These are phyloP conservation scores for Noctilio leporinus DNA, from an alignment of 2,113 vertebrate species.

Conservation along the genomic window DNA sequence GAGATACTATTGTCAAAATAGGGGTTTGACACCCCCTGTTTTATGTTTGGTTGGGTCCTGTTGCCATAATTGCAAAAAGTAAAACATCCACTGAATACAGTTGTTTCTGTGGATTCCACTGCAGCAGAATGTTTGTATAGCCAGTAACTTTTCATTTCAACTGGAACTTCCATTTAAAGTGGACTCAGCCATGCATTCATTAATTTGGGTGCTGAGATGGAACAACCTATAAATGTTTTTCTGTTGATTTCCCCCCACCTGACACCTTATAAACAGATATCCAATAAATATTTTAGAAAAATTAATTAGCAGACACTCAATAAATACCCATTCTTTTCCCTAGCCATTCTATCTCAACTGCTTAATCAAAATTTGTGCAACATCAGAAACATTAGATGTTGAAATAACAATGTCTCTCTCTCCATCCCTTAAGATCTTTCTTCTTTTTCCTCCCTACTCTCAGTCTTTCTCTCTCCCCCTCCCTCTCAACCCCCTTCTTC, in stretches of 20 bases:
- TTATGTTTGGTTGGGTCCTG: background rate
- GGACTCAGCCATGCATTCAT: background rate
- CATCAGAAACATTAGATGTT: background rate
- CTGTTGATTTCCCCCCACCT: background rate
- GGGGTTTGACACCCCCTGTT: background rate
- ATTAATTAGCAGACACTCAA: background rate
- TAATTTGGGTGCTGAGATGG: background rate
- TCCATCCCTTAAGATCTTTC: background rate
- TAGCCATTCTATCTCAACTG: background rate
- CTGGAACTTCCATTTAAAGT: background rate
- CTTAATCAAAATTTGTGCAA: background rate
- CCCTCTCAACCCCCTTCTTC: fast-evolving
- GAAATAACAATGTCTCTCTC: background rate
- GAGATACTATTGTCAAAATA: background rate
- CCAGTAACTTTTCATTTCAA: background rate
- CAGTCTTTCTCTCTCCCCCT: background rate
- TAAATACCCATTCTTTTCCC: background rate
- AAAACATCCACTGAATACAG: background rate
- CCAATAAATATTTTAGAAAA: background rate
- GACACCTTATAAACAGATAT: background rate
- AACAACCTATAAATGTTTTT: background rate
- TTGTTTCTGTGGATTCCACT: background rate
- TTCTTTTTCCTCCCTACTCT: background rate
- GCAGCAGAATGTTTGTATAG: background rate
- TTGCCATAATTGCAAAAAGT: background rate